Conservation (phyloP, 2,888 invertebrate genomes). For the Metacarcinus magister region DNA sequence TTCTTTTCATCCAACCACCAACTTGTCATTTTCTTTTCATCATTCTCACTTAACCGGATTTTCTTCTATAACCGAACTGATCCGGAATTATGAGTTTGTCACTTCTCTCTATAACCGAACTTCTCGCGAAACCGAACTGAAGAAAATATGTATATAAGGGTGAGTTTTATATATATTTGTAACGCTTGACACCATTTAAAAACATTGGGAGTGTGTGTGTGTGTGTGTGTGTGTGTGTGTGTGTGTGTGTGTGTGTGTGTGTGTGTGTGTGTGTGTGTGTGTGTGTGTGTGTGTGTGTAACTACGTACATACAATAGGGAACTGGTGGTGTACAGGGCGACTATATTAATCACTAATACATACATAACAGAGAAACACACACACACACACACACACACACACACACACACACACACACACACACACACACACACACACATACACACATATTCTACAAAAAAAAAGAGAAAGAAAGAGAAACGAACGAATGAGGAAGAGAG, state of each 20-base stretch:
- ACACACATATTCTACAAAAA: neutral
- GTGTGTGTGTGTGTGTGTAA: constrained; percentile 39
- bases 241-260: constrained; percentile 37
- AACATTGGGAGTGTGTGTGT: too few relatives aligned
- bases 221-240: constrained; percentile 35
- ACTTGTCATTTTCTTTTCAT: too few relatives aligned
- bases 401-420: constrained; percentile 45
- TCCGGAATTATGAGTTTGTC: neutral
- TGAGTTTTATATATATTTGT: too few relatives aligned
- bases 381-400: constrained; percentile 41
- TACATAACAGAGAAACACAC: constrained; percentile 20
- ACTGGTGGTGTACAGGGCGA: neutral
- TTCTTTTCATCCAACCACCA: too few relatives aligned
- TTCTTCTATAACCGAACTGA: too few relatives aligned
- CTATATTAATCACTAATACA: neutral
- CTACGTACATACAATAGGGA: constrained; percentile 7
- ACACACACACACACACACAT: constrained; percentile 10
- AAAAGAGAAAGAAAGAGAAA: neutral
- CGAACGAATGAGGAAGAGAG: neutral
- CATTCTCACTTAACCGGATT: too few relatives aligned
- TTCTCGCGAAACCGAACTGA: neutral
- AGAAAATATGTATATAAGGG: too few relatives aligned
- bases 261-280: constrained; percentile 49
- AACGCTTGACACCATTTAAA: too few relatives aligned
- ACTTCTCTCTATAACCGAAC: neutral